Conservation (phyloP, 2,113 vertebrate genomes). For the Ptychochromis oligacanthus region DNA sequence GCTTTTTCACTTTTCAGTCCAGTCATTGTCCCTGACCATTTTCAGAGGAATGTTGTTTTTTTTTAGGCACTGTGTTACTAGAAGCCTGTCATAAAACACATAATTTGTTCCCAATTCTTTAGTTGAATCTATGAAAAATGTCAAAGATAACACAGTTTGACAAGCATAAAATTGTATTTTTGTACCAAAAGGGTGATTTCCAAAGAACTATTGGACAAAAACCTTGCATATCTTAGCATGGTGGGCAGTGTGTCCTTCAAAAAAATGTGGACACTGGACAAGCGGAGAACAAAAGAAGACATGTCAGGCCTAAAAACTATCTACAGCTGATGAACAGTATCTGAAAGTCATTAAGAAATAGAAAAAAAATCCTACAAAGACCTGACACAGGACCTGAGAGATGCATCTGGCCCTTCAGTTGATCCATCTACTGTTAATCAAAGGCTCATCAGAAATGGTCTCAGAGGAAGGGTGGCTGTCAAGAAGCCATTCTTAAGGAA, state of each 20-base stretch:
- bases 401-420: not conserved
- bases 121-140: not conserved
- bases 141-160: not conserved
- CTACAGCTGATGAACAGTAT: not conserved
- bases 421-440: not conserved
- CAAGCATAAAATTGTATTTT: not conserved
- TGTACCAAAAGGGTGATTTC: not conserved
- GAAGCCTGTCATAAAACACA: too few relatives aligned
- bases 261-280: not conserved
- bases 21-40: too few relatives aligned
- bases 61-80: too few relatives aligned
- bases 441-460: not conserved
- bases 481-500: too few relatives aligned
- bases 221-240: not conserved
- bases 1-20: too few relatives aligned
- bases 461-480: too few relatives aligned
- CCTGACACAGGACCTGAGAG: too few relatives aligned
- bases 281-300: not conserved
- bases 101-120: too few relatives aligned
- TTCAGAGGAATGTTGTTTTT: too few relatives aligned
- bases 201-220: not conserved
- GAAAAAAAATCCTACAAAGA: not conserved
- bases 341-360: not conserved
- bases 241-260: not conserved
- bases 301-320: not conserved